Conservation (phyloP, 2,797 vertebrate genomes). For the Darevskia mixta region DNA sequence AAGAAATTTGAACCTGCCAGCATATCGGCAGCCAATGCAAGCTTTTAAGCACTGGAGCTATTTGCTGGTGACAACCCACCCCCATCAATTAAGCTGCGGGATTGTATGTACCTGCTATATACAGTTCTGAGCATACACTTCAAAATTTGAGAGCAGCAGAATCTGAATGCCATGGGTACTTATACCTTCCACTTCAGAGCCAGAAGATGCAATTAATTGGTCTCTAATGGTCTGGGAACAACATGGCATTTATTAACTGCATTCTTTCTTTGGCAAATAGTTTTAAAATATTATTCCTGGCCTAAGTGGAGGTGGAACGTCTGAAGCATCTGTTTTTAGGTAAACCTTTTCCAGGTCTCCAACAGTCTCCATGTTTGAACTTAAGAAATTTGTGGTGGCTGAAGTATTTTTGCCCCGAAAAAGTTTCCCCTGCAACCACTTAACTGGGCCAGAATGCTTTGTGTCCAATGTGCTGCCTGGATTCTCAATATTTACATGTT, state of each 20-base stretch:
- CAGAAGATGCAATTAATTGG: conserved; percentile 4
- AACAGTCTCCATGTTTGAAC: neutral
- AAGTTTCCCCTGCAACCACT: neutral
- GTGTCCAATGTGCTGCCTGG: neutral
- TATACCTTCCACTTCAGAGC: neutral
- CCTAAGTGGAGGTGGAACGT: neutral
- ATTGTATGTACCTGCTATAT: too few species aligned
- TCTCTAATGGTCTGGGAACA: neutral
- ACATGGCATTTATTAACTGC: neutral
- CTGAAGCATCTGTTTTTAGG: accelerated
- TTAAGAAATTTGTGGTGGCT: neutral
- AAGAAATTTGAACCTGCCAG: too few species aligned
- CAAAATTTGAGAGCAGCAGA: neutral
- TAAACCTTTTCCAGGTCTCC: neutral
- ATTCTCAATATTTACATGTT: neutral
- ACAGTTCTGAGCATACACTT: too few species aligned
- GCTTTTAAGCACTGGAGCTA: too few species aligned
- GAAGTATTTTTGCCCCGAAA: neutral
- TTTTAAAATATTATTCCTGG: neutral
- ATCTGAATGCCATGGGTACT: neutral
- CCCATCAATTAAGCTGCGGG: too few species aligned
- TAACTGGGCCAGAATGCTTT: neutral
- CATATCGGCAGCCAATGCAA: too few species aligned
- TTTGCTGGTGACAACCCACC: too few species aligned
- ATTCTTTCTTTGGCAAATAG: neutral